Evolutionary conservation across 1,140 invertebrate species (phyloP), one percentile per base, ranked within the genome.

Genomic region (Aphidius gifuensis): DNA sequence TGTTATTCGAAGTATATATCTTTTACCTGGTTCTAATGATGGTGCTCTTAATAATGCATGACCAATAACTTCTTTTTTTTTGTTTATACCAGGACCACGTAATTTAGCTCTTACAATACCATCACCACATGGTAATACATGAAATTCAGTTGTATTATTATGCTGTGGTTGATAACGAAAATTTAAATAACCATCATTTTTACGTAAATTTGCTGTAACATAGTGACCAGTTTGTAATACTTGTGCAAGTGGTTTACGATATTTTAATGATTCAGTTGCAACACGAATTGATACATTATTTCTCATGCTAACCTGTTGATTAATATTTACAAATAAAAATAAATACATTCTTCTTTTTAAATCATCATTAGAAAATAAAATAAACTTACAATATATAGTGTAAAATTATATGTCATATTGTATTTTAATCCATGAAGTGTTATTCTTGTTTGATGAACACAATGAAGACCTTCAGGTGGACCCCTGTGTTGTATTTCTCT

Each of bases 381-480:
- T 58, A 45, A 53, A 73, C 71, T 65, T 56, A 81, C 79, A 70
- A 80, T 74, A 55, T 80, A 81, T 60, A 81, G 72, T 3, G 79
- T 80, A 60, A 80, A 80, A 68, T 80, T 75, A 70, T 81, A 81
- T 11, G 75, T 80, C n/a, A 71, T 76, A 63, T 81, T 77, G 66
- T 79, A 80, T 68, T 75, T 74, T 68, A 81, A 72, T 57, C 75
- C 74, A 63, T 79, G 73, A 49, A 81, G 73, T 56, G 78, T 81
- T 61, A 81, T 66, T 57, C 78, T 79, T 11, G 75, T 77, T 61
- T 78, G 74, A 16, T 71, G 72, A 32, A 78, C 71, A 69, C 80
- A 81, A 63, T 81, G 76, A 11, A 81, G 72, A 49, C 80, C 80
- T 65, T 80, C 79, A 57, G 80, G 80, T 54, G 67, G 43, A 43